Evolutionary conservation across 1,140 invertebrate species (phyloP), one percentile per base, ranked within the genome.

Genomic region (Scylla paramamosain): DNA sequence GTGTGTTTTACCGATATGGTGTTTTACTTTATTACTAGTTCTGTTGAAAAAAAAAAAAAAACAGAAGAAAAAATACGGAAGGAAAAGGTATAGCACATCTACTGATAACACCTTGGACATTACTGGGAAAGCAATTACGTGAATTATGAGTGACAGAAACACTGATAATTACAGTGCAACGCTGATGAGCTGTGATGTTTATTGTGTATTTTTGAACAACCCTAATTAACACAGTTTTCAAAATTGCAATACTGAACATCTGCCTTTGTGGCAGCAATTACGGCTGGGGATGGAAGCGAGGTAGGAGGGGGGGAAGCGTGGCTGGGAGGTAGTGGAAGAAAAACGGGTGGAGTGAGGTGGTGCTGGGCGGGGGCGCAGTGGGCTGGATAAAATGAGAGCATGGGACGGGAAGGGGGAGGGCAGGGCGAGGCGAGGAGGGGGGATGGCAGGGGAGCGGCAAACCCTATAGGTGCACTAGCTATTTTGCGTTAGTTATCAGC

Each of bases 191-290:
- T 77, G 67, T 77, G 67, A 77, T 77, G 67, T 77, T 77, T 77
- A 77, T 77, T 77, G 67, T 77, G 67, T 77, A 77, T 77, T 77
- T 77, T 77, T 77, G 25, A 77, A 77, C 67, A 77, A n/a, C 67
- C 16, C 67, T 77, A 77, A 77, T 77, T 77, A 77, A 77, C 67
- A 20, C 20, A 25, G 67, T n/a, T 77, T 77, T 77, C 25, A n/a
- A 77, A 77, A 77, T 77, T 77, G 67, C 67, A 77, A 77, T 77
- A 77, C 67, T 77, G 67, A 77, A 77, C 67, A 77, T 7, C 67
- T n/a, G 67, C 67, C 67, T n/a, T 25, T n/a, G 67, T 77, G 67
- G 20, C 67, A n/a, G 67, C 67, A 77, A 77, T 77, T 77, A 77
- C 6, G 67, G 67, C 20, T 7, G 20, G 20, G 0, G n/a, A 20